Base-by-base conservation (phyloP, 2,797 vertebrate genomes). In the Acanthis flammea region DNA sequence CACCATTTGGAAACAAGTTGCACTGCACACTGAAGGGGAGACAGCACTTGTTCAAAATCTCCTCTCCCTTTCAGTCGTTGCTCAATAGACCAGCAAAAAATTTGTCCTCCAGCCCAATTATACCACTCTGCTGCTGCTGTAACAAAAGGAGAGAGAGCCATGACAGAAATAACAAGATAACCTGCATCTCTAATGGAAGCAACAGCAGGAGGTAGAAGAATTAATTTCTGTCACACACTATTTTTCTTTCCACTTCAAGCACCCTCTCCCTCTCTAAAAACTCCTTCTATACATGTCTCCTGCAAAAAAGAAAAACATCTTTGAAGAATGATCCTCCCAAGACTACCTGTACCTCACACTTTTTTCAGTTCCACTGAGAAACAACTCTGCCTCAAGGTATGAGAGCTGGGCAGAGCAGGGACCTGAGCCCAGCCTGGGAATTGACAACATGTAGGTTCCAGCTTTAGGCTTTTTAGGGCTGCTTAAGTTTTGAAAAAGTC, bases 41-140 rank as follows among this genome's bases (percentile, higher is more conserved):
- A 72, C 58, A 82, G 92, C 80, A 79, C 58, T 95, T 90, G 80
- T 93, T 96, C 84, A 89, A 94, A 95, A 93, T 65, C 51, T 45
- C 22, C 28, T 86, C 79, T 88, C 73, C 27, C 76, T 89, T 95
- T 86, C 5, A 28, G 70, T 79, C 14, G 0, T 8, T 81, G 73
- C 55, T 90, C 67, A 95, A 95, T 57, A 79, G 66, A 75, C 65
- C 50, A 85, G 87, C 39, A 86, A 86, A 90, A 88, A 91, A 67
- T 39, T 74, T 88, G 70, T 92, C 55, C 62, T 86, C 62, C 67
- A 65, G 67, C 82, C 85, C 85, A 94, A 84, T 94, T 94, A 94
- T 61, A 92, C 66, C 66, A 86, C 77, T 92, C 87, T 41, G 70
- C 87, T 92, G 87, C 94, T 37, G 57, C 30, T 70, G 42, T 66